A percentile compares a stretch with the other conserved stretches of the same genome.
phyloP scores from a whole-genome alignment of 2,888 invertebrate species.

The Drosophila cognata region DNA sequence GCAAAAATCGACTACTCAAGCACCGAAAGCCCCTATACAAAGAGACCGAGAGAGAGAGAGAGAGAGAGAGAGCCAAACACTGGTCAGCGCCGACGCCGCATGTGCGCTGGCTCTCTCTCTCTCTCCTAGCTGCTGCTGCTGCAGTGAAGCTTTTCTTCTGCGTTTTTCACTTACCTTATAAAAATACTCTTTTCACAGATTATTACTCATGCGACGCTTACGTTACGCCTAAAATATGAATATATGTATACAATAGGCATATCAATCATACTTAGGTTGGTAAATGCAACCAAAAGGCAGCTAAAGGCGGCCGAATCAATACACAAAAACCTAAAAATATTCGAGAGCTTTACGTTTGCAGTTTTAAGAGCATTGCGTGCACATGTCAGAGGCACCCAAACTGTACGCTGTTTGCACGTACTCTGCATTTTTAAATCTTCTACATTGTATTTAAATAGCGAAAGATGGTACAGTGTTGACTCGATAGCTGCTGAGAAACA shows the following conservation, averaged over 20 bases:
- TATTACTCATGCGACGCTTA: conserved; percentile 58
- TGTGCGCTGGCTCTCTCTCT: background rate
- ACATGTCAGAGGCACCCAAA: conserved; percentile 22
- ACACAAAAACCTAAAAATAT: background rate
- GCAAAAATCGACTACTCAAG: conserved; percentile 70
- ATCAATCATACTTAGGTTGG: conserved; percentile 30
- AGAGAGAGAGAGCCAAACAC: conserved; percentile 19
- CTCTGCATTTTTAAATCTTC: background rate
- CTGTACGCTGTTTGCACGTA: conserved; percentile 14
- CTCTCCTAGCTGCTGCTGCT: conserved; percentile 23
- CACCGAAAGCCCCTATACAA: conserved; percentile 38
- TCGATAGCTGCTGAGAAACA: background rate
- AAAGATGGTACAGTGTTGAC: background rate
- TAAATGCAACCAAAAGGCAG: conserved; percentile 39
- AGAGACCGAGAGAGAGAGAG: conserved; percentile 22
- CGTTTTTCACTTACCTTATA: conserved; percentile 29
- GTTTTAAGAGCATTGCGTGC: conserved; percentile 24
- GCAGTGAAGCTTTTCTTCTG: conserved; percentile 51
- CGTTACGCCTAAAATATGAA: conserved; percentile 44
- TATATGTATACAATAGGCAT: background rate
- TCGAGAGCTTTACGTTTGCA: conserved; percentile 15
- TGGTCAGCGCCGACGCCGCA: conserved; percentile 60
- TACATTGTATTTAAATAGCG: background rate
- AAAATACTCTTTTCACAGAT: conserved; percentile 24
- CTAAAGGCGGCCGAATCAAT: conserved; percentile 11